Percentiles rank a stretch among this genome's conserved stretches.
phyloP scores from a whole-genome alignment of 2,113 vertebrate genomes.

The Corythornis vintsioides region DNA sequence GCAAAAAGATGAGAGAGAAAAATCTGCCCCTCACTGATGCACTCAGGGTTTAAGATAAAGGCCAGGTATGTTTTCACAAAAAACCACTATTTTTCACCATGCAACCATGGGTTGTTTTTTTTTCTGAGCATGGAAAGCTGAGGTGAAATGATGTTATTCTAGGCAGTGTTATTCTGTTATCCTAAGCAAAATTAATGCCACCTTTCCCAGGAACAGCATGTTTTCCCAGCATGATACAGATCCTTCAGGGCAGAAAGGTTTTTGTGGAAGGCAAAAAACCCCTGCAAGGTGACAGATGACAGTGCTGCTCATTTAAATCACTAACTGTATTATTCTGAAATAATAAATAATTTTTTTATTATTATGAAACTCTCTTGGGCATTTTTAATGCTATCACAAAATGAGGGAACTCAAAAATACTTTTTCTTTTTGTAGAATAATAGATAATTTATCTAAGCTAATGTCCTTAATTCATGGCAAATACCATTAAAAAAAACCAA shows the following conservation, averaged over 20 bases:
- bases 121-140: not conserved
- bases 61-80: not conserved
- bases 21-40: not conserved
- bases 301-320: not conserved
- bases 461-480: no score
- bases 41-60: not conserved
- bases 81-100: not conserved
- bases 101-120: accelerated
- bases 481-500: no score
- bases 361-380: no score
- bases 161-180: not conserved
- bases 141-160: not conserved
- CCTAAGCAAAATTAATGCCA: not conserved
- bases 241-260: not conserved
- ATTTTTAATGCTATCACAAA: no score
- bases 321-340: not conserved
- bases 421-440: no score
- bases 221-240: not conserved
- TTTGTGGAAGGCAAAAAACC: not conserved
- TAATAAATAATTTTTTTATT: no score
- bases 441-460: no score
- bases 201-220: not conserved
- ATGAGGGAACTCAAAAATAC: no score
- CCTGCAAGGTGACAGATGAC: not conserved
- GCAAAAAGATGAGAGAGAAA: not conserved